Conservation (phyloP, 2,888 invertebrate genomes). For the Pseudolycoriella hygida region DNA sequence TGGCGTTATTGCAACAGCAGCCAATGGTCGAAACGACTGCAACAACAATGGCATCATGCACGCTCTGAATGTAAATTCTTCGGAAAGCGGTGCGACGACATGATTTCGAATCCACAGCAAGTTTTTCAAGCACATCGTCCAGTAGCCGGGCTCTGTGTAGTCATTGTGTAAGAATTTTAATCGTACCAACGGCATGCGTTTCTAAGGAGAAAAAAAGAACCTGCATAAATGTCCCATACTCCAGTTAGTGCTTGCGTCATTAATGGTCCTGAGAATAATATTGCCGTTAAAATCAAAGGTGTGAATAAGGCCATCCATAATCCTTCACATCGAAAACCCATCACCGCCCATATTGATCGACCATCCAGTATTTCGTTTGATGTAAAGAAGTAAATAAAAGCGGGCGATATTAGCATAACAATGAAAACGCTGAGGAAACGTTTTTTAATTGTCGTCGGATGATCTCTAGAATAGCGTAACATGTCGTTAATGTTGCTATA, state of each 20-base stretch:
- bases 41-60: constrained; percentile 85
- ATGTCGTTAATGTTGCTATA: constrained; percentile 4
- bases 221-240: constrained; percentile 45
- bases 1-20: constrained; percentile 69
- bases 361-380: constrained; percentile 40
- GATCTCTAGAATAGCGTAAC: constrained; percentile 40
- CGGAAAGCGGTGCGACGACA: constrained; percentile 80
- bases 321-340: constrained; percentile 62
- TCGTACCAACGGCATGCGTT: too few species aligned
- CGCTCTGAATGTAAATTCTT: constrained; percentile 89
- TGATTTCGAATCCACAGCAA: constrained; percentile 77
- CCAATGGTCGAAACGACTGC: constrained; percentile 57
- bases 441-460: constrained; percentile 72
- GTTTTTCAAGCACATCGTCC: constrained; percentile 53
- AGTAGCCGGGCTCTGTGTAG: constrained; percentile 45
- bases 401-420: constrained; percentile 64
- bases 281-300: constrained; percentile 60
- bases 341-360: constrained; percentile 43
- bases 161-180: too few species aligned
- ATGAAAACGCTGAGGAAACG: constrained; percentile 72
- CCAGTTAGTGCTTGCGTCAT: constrained; percentile 53
- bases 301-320: constrained; percentile 51
- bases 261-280: constrained; percentile 70
- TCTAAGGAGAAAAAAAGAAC: constrained; percentile 26
- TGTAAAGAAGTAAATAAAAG: constrained; percentile 56